These are phyloP conservation scores for Gallinago paraguaiae DNA, from an alignment of 2,113 vertebrate species.

Conservation along the genomic window DNA sequence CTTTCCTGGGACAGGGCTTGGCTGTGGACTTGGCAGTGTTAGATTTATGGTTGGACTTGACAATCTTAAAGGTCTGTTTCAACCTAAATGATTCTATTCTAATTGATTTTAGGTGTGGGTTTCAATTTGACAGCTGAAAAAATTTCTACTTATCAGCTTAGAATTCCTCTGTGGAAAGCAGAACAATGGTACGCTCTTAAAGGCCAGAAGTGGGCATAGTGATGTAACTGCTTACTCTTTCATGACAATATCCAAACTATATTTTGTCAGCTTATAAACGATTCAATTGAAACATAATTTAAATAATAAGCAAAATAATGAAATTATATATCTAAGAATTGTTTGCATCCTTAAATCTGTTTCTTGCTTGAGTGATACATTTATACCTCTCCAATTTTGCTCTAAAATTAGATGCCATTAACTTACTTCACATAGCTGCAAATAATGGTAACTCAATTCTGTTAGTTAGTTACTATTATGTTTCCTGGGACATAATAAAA, in stretches of 20 bases:
- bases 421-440: background rate
- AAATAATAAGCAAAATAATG: slow-evolving; percentile 39
- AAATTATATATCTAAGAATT: background rate
- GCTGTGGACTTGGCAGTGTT: background rate
- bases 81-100: background rate
- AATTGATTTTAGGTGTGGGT: background rate
- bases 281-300: slow-evolving; percentile 14
- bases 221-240: background rate
- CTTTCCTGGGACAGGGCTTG: background rate
- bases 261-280: slow-evolving; percentile 22
- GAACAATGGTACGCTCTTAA: slow-evolving; percentile 4
- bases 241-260: background rate
- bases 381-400: background rate
- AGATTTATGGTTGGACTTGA: background rate
- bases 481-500: background rate
- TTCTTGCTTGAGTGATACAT: background rate
- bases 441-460: background rate
- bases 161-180: background rate
- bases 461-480: background rate
- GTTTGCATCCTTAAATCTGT: background rate
- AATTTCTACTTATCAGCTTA: slow-evolving; percentile 7
- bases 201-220: background rate
- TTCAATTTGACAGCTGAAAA: slow-evolving; percentile 26
- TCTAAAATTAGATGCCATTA: background rate
- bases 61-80: background rate